Base-by-base conservation (phyloP, 2,888 invertebrate genomes). In the Matsumyia berberina region DNA sequence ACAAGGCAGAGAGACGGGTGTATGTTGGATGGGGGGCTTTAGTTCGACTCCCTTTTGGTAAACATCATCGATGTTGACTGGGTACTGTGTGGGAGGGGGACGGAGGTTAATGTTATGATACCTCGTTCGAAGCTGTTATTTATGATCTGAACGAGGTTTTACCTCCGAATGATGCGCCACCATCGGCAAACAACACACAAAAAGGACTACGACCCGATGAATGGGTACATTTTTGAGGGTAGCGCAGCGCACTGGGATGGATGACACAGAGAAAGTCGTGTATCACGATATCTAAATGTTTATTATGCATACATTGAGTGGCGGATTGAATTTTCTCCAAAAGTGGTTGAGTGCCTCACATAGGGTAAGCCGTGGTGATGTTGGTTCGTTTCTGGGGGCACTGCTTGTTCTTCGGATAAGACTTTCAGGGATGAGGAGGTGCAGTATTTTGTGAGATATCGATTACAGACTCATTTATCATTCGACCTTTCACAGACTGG, bases 231-330 rank as follows among this genome's bases (percentile, higher is more conserved):
- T 60, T 60, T 39, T n/a, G 55, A 46, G 66, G 67, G 57, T 72
- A 33, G 17, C 24, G 24, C 24, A 55, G 37, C 55, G 12, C 31
- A 24, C 24, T 24, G 24, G 24, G 33, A 62, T 15, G 66, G 51
- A 51, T 72, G 51, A 66, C 31, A 60, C 31, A 60, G 66, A 60
- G 66, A 69, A 57, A 74, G 60, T 66, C 73, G 66, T 67, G 67
- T 74, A 60, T 73, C 80, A 80, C 60, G 60, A 73, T 73, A 80
- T 73, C 42, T 15, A 44, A 80, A 66, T 60, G 66, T 72, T 80
- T 60, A 73, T 73, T 67, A 64, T 60, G 66, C 73, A 73, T 60
- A 77, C 29, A 69, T 76, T 31, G 76, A 77, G 76, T 67, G 76
- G 67, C 58, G 58, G 42, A 77, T 77, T 77, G 67, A 58, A 67